Percentiles rank a stretch among this genome's conserved stretches.
Conservation (phyloP, 2,888 invertebrate genomes). For the Dynastes hyllus region DNA sequence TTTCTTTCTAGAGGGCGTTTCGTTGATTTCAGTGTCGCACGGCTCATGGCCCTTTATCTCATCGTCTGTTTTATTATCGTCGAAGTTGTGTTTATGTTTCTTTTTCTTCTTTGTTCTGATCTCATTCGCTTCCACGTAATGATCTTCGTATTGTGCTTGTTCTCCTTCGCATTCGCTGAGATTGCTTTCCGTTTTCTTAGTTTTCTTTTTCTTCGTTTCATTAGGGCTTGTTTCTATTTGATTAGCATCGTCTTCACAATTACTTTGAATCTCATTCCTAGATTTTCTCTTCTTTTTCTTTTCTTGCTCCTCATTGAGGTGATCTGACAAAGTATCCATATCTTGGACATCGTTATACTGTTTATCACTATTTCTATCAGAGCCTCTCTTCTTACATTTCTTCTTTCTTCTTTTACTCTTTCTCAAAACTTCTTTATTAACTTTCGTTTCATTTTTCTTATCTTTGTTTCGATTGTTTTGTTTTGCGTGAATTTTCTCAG, state of each 20-base stretch:
- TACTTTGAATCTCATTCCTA: no score
- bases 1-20: background rate
- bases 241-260: no score
- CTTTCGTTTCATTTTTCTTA: constrained; percentile 31
- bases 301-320: no score
- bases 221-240: no score
- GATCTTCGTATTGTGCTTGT: background rate
- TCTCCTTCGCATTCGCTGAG: constrained; percentile 22
- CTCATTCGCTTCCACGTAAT: constrained; percentile 7
- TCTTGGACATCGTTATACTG: background rate
- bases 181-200: background rate
- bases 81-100: constrained; percentile 29
- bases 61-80: background rate
- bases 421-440: no score
- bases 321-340: background rate
- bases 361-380: background rate
- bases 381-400: no score
- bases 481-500: constrained; percentile 9
- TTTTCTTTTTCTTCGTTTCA: background rate
- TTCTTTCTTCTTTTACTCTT: no score
- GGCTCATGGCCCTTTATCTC: background rate
- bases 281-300: no score
- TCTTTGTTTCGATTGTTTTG: constrained; percentile 36
- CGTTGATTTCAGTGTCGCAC: background rate
- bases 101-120: constrained; percentile 50